phyloP scores from a whole-genome alignment of 2,888 invertebrate genomes.

The Yponomeuta evonymella region DNA sequence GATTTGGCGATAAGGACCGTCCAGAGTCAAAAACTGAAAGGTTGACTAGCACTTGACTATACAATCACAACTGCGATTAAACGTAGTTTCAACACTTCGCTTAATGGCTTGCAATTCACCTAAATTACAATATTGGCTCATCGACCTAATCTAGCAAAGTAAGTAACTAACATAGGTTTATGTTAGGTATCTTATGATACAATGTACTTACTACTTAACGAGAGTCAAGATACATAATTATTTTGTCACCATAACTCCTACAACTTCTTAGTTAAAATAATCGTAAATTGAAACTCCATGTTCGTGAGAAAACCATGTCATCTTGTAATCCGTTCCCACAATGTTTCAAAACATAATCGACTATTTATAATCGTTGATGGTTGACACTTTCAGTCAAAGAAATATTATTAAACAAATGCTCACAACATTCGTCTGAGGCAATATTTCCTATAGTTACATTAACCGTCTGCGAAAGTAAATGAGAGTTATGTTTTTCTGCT shows the following conservation, averaged over 20 bases:
- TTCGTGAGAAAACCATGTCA: not conserved
- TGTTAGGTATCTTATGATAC: too few relatives aligned
- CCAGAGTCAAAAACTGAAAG: too few relatives aligned
- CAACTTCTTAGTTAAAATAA: not conserved
- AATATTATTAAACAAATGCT: not conserved
- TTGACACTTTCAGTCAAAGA: not conserved
- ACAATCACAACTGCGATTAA: not conserved
- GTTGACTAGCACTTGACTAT: too few relatives aligned
- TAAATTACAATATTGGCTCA: not conserved
- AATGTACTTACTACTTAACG: too few relatives aligned
- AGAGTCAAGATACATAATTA: too few relatives aligned
- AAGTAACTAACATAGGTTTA: too few relatives aligned
- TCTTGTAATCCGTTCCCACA: not conserved
- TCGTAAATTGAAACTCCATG: not conserved
- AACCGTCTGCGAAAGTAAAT: too few relatives aligned
- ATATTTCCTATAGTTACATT: too few relatives aligned
- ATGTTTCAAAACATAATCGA: not conserved
- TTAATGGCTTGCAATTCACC: not conserved
- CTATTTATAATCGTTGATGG: not conserved
- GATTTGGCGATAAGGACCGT: too few relatives aligned
- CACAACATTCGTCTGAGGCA: not conserved
- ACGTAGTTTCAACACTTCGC: not conserved
- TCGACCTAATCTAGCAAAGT: not conserved
- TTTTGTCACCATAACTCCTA: not conserved
- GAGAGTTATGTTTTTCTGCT: too few relatives aligned